These are phyloP conservation scores for Pterocles orientalis DNA, from an alignment of 2,113 vertebrate species.

Conservation along the genomic window DNA sequence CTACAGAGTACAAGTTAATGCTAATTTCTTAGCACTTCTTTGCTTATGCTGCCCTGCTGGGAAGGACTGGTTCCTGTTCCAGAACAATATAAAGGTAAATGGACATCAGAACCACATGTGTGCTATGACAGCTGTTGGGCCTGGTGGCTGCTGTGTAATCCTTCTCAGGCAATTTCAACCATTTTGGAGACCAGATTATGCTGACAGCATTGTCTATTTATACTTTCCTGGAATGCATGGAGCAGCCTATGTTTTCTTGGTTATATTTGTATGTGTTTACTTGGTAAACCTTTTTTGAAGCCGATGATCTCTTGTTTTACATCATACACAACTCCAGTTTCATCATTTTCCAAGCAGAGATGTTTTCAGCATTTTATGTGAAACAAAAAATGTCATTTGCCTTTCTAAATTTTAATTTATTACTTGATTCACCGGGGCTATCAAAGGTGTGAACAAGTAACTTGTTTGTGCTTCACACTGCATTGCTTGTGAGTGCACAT, in stretches of 20 bases:
- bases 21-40: not conserved
- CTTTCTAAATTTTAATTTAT: not conserved
- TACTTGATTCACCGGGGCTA: not conserved
- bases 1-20: not conserved
- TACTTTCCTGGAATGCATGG: not conserved
- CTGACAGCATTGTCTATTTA: not conserved
- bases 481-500: not conserved
- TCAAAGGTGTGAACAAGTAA: not conserved
- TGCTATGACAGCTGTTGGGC: not conserved
- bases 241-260: not conserved
- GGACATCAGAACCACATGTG: not conserved
- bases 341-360: not conserved
- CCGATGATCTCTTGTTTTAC: not conserved
- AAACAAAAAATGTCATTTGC: not conserved
- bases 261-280: not conserved
- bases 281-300: not conserved
- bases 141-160: not conserved
- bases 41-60: not conserved
- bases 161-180: not conserved
- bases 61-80: not conserved
- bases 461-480: not conserved
- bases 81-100: not conserved
- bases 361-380: not conserved
- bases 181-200: not conserved
- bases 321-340: not conserved